A percentile compares a stretch with the other conserved stretches of the same genome.
phyloP scores from a whole-genome alignment of 2,797 vertebrate genomes.

The Corythornis leucogaster region DNA sequence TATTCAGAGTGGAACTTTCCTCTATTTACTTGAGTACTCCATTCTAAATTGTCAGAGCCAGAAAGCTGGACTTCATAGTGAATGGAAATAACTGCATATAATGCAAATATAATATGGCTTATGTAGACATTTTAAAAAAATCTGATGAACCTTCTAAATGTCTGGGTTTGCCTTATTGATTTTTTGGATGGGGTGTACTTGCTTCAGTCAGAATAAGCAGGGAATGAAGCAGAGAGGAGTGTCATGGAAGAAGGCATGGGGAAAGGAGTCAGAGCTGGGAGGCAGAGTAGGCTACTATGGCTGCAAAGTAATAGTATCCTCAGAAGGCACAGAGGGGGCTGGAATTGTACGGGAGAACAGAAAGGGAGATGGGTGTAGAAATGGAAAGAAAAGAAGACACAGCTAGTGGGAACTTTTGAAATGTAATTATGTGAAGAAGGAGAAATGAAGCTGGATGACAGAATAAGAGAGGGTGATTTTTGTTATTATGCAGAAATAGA shows the following conservation, averaged over 20 bases:
- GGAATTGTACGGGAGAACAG: not conserved
- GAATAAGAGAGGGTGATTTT: not conserved
- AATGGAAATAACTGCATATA: not conserved
- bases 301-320: not conserved
- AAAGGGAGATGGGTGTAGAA: not conserved
- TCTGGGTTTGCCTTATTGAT: not conserved
- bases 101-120: not conserved
- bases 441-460: not conserved
- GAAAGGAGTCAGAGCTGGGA: not conserved
- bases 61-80: not conserved
- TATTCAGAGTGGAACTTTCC: not conserved
- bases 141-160: not conserved
- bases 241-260: not conserved
- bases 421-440: conserved; percentile 20
- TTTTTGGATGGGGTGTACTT: not conserved
- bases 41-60: not conserved
- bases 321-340: not conserved
- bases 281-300: not conserved
- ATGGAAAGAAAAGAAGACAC: conserved; percentile 2
- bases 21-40: not conserved
- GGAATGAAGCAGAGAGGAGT: not conserved
- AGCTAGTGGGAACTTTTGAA: conserved; percentile 12
- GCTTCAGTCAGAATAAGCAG: not conserved
- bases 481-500: not conserved
- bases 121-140: not conserved